Base-by-base conservation (phyloP, 2,797 vertebrate species). In the Linurgus olivaceus region DNA sequence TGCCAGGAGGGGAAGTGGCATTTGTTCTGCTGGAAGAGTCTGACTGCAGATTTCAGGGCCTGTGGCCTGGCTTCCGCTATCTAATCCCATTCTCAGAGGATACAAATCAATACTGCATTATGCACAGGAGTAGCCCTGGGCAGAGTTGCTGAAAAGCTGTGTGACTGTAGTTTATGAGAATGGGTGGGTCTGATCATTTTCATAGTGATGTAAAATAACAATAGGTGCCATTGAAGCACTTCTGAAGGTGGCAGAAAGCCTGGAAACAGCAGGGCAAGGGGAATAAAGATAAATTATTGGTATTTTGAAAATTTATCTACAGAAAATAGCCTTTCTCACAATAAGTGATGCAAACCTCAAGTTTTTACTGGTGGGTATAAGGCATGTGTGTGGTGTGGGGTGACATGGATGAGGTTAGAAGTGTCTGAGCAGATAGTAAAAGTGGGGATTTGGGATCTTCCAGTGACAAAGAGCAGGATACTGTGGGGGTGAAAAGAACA, bases 301-400 rank as follows among this genome's bases (percentile, higher is more conserved):
- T 74, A 11, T 78, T 90, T 59, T 31, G 13, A 55, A 93, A 85
- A 44, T 23, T 23, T 44, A 13, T 52, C 33, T 59, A 0, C 29
- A 20, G 13, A 24, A 70, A 74, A 44, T 21, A 51, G 17, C 8
- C 48, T 79, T 92, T 13, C 4, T 65, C 3, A 6, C 9, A 47
- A 6, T 17, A 82, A 61, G 20, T 40, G 20, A 21, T 81, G 25
- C 13, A 45, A 38, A 42, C 24, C 5, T 2, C 18, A 6, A 6
- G 17, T 7, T 62, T 72, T 76, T 76, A 20, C 19, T 76, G 17
- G 40, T 17, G 10, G 66, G 8, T 81, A 2, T 5, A 45, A 37
- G n/a, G 7, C 0, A 0, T 13, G 12, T 2, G 0, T 58, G 14
- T 61, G 19, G 17, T n/a, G 23, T 59, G 11, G 11, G 5, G 5